phyloP scores from a whole-genome alignment of 2,797 vertebrate species.

The Sebastes cheni region DNA sequence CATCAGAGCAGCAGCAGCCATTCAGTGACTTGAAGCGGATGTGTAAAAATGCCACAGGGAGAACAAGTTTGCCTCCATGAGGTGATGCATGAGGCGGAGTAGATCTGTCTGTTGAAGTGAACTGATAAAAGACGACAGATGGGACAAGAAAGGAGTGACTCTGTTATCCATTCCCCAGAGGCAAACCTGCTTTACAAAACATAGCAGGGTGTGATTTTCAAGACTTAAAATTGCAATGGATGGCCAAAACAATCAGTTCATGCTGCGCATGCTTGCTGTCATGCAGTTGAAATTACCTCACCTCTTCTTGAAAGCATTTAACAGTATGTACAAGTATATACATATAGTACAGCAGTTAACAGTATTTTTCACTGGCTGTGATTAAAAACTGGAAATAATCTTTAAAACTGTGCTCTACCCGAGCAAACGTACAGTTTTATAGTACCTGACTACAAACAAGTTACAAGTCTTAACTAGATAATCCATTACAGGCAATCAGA shows the following conservation, averaged over 20 bases:
- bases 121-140: not conserved
- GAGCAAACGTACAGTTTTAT: conserved; percentile 5
- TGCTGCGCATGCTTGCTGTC: not conserved
- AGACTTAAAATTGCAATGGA: not conserved
- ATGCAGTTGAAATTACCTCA: not conserved
- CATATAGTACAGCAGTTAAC: conserved; percentile 40
- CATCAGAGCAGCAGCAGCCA: conserved; percentile 28
- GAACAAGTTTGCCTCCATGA: conserved; percentile 29
- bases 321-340: conserved; percentile 11
- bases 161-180: not conserved
- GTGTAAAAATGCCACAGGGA: conserved; percentile 29
- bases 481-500: not conserved
- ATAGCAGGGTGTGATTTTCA: not conserved
- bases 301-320: not conserved
- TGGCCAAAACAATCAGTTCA: not conserved
- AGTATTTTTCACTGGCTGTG: not conserved
- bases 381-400: conserved; percentile 1
- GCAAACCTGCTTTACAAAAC: not conserved
- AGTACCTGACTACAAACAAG: conserved; percentile 10
- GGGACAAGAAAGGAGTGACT: not conserved
- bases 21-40: conserved; percentile 2
- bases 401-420: not conserved
- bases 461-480: not conserved
- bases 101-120: not conserved
- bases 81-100: not conserved